Base-by-base conservation (phyloP, 1,140 invertebrate species). In the Pollicipes pollicipes region DNA sequence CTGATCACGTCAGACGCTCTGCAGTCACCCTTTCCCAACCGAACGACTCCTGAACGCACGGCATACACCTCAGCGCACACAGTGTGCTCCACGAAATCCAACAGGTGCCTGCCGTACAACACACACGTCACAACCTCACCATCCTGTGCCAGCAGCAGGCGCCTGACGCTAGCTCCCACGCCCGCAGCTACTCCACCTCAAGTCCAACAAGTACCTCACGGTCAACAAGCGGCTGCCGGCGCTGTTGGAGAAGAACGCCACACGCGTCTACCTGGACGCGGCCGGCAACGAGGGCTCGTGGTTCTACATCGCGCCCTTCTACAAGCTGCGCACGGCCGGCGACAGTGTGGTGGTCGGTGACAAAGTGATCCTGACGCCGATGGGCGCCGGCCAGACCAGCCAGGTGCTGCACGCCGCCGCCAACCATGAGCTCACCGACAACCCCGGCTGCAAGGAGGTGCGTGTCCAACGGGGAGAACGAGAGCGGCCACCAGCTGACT, bases 261-360 rank as follows among this genome's bases (percentile, higher is more conserved):
- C 98, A 94, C 84, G 95, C 68, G 95, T 99, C 0, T 95, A 94
- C 75, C 82, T 99, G 69, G 97, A 99, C 81, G 88, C 90, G 27
- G 92, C 93, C 78, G 97, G 97, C 0, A 99, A 98, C 82, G 97
- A 99, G 80, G 95, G 97, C 3, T 98, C 96, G 1, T 99, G 97
- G 97, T 95, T 99, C 79, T 97, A 97, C 77, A 95, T 99, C 73
- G 87, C 93, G 79, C 95, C 96, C 0, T 98, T 96, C 79, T 99
- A 98, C 80, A 99, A 98, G 80, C 83, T 98, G n/a, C 85, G 96
- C 71, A 72, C 75, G 21, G 90, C 86, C 70, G 97, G 96, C 30
- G 97, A 99, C 80, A 96, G 93, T 80, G 96, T 98, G 66, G 95
- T 99, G 16, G 90, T 97, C 24, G 95, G 96, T 16, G 97, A 99